phyloP scores from a whole-genome alignment of 2,888 invertebrate genomes.

The Brenthis hecate region DNA sequence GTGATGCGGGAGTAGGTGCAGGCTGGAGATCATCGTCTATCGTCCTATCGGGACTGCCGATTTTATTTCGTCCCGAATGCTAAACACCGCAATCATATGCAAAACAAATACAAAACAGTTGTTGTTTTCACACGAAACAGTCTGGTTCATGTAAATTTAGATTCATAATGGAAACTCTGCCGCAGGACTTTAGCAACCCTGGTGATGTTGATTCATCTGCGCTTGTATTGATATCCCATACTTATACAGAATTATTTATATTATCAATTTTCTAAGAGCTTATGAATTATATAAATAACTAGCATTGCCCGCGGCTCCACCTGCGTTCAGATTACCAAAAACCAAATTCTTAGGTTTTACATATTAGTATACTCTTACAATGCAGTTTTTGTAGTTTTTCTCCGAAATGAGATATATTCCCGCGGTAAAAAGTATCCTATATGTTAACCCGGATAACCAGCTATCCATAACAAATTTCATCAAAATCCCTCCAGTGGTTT shows the following conservation, averaged over 20 bases:
- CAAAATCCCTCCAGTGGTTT: too few relatives aligned
- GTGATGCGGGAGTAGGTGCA: conserved; percentile 74
- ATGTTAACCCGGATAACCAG: too few relatives aligned
- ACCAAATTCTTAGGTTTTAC: too few relatives aligned
- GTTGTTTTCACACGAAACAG: conserved; percentile 16
- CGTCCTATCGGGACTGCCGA: conserved; percentile 39
- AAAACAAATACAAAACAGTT: conserved; percentile 21
- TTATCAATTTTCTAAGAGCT: background rate
- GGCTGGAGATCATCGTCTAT: conserved; percentile 61
- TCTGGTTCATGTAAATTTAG: background rate
- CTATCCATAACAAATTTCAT: too few relatives aligned
- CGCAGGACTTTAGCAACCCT: background rate
- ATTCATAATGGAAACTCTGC: conserved; percentile 16
- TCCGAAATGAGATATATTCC: too few relatives aligned
- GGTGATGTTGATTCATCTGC: background rate
- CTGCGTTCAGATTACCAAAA: too few relatives aligned
- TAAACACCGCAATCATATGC: conserved; percentile 15
- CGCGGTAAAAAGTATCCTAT: too few relatives aligned
- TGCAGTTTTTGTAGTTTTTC: too few relatives aligned
- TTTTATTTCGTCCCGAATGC: conserved; percentile 31
- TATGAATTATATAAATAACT: background rate
- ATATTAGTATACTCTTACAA: too few relatives aligned
- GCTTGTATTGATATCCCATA: conserved; percentile 1
- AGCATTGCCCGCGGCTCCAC: too few relatives aligned
- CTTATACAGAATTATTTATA: background rate